Base-by-base conservation (phyloP, 2,113 vertebrate species). In the Abramis brama region DNA sequence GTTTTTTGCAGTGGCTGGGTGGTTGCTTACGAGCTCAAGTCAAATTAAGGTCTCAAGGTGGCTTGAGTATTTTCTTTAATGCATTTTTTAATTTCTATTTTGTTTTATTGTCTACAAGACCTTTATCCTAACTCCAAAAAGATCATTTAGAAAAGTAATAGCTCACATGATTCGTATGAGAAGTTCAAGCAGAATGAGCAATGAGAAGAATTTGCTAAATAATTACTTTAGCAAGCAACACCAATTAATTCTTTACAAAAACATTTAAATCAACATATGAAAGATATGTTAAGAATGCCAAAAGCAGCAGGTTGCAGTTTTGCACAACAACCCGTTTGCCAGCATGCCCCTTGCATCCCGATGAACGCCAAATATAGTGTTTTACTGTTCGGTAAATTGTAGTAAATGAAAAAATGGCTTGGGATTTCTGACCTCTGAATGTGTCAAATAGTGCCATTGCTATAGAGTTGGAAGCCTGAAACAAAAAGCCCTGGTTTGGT, bases 401-500 rank as follows among this genome's bases (percentile, higher is more conserved):
- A 64, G 47, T 82, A 88, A 86, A 83, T 86, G 50, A 21, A 74
- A 86, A 43, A 86, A 84, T 82, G 60, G 52, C 85, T 64, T 59
- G 45, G 80, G 64, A 85, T 64, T 30, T 86, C 52, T 86, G 36
- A 86, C 73, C 70, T 77, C 68, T 47, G 36, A 78, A 88, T 87
- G 64, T 76, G 85, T 77, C 66, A 85, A 82, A 75, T 79, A 85
- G 73, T 83, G 59, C 55, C 73, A 82, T 55, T 85, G 82, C 60
- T 33, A 70, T 11, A 66, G 55, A 68, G 52, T n/a, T 43, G 39
- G 19, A 73, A 21, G 47, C 23, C 59, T 27, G 62, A 74, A 74
- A 89, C 77, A 77, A 85, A 89, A 85, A 82, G 57, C 84, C 50
- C 64, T 87, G 60, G 85, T 82, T 86, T 86, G 76, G 83, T 45